phyloP scores from a whole-genome alignment of 2,797 vertebrate species.

The Ceyx erithaca region DNA sequence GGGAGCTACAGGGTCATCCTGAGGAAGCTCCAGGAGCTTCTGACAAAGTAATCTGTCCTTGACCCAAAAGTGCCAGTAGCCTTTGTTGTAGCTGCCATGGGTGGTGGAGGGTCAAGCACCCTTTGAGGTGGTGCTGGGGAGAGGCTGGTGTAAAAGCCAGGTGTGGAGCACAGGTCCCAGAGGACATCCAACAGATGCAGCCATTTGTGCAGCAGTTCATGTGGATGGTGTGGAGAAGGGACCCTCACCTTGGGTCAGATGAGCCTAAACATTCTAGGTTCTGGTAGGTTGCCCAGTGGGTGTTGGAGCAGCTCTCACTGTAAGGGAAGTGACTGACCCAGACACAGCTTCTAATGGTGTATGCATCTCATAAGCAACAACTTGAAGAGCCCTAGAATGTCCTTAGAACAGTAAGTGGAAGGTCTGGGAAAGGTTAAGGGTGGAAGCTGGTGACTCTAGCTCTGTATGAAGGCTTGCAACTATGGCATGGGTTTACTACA shows the following conservation, averaged over 20 bases:
- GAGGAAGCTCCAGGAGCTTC: neutral
- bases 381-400: neutral
- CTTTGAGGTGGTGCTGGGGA: neutral
- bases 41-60: neutral
- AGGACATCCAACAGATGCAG: neutral
- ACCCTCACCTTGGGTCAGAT: neutral
- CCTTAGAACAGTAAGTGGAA: neutral
- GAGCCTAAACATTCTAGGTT: accelerated
- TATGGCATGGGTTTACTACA: neutral
- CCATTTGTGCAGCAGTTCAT: neutral
- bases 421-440: neutral
- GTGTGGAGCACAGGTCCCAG: neutral
- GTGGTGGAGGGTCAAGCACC: neutral
- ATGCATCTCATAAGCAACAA: neutral
- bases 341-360: no score
- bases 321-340: no score
- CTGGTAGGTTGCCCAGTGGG: neutral
- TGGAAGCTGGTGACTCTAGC: neutral
- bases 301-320: neutral
- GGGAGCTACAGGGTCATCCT: neutral
- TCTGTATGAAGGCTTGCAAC: neutral
- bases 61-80: neutral
- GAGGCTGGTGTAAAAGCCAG: neutral
- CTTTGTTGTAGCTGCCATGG: neutral
- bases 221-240: neutral